Conservation (phyloP, 1,140 invertebrate genomes). For the Drosophila grimshawi region DNA sequence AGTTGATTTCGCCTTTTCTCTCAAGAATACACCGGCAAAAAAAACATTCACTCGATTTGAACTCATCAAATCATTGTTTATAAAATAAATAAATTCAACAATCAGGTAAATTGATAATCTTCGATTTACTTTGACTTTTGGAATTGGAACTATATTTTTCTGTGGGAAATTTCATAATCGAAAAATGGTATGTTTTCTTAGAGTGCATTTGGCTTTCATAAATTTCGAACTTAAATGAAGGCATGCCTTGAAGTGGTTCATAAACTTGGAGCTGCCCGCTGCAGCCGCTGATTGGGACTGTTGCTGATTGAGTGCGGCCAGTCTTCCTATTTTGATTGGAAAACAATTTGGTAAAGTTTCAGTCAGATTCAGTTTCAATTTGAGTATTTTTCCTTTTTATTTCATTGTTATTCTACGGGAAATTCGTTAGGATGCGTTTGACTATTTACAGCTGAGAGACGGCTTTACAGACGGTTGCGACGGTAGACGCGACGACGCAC, state of each 20-base stretch:
- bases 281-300: slow-evolving; percentile 31
- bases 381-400: slow-evolving; percentile 21
- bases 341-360: slow-evolving; percentile 67
- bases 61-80: no score
- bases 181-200: background rate
- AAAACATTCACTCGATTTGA: background rate
- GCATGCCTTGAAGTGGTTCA: slow-evolving; percentile 21
- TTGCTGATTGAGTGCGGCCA: slow-evolving; percentile 41
- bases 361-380: slow-evolving; percentile 1
- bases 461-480: slow-evolving; percentile 48
- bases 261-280: slow-evolving; percentile 30
- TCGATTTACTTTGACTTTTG: background rate
- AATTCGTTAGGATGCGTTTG: slow-evolving; percentile 61
- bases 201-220: slow-evolving; percentile 60
- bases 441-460: slow-evolving; percentile 32
- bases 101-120: no score
- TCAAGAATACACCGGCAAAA: slow-evolving; percentile 9
- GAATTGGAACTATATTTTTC: background rate
- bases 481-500: slow-evolving; percentile 76
- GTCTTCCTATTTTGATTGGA: slow-evolving; percentile 52
- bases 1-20: slow-evolving; percentile 60
- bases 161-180: no score
- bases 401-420: slow-evolving; percentile 43
- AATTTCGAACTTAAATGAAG: slow-evolving; percentile 58
- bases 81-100: no score